Base-by-base conservation (phyloP, 1,140 invertebrate species). In the Melanaphis sacchari region DNA sequence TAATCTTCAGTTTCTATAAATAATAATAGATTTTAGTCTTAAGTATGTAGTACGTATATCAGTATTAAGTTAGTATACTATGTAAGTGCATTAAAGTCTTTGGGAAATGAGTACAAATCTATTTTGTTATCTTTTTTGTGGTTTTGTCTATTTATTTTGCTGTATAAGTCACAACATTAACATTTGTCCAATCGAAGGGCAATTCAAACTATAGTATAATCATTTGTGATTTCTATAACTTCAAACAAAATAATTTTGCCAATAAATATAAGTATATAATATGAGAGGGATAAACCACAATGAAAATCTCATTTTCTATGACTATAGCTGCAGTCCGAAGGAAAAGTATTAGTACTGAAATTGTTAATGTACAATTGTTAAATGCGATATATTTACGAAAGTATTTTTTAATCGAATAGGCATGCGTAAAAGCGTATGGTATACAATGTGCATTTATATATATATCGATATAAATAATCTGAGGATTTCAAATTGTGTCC, bases 61-160 rank as follows among this genome's bases (percentile, higher is more conserved):
- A 82, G 8, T 38, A 38, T 82, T 82, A 38, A 82, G 6, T 82
- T 82, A 24, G 24, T 40, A 40, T 2, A 26, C 11, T 40, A 31
- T 41, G n/a, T n/a, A n/a, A 40, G 81, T 84, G 82, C 82, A 22
- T 84, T 84, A 84, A 84, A 84, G 82, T 84, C 82, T 41, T 40
- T 84, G 22, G 38, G 24, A 9, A 40, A 40, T 84, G 3, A 84
- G 41, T 41, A 84, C 40, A n/a, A 18, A 21, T 76, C 18, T 52
- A n/a, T n/a, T 49, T 66, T n/a, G 31, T 66, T 15, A 66, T 66
- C 31, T 15, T 66, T 43, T 66, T 66, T 66, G 11, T 66, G 31
- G 4, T 66, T 66, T 66, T 66, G 31, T n/a, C 31, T 66, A 31
- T 66, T 66, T 11, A 11, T 66, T n/a, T 66, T 11, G 26, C 31